Base-by-base conservation (phyloP, 2,888 invertebrate genomes). In the Dryomyza anilis region DNA sequence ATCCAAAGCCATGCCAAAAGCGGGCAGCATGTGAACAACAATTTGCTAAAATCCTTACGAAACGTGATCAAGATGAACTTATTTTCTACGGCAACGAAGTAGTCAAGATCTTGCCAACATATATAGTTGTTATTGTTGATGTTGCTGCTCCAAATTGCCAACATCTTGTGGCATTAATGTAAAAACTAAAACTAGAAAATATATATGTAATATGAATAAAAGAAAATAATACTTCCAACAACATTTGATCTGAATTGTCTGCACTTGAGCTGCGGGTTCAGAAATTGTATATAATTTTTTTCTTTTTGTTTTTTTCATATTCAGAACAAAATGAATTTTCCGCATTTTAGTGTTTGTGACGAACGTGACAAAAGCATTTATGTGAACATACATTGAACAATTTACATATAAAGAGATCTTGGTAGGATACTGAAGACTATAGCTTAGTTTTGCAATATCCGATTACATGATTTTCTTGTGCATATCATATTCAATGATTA, bases 281-380 rank as follows among this genome's bases (percentile, higher is more conserved):
- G 29, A 53, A 36, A 53, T 43, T 23, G 21, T 25, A 29, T 46
- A n/a, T 12, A 23, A 23, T 12, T 29, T 10, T 21, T 12, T 27
- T 39, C 1, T 12, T 25, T 33, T 48, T 33, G 21, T 30, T 29
- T 30, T 19, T 25, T 29, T 48, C 23, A 10, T 52, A n/a, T 43
- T 57, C 25, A n/a, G 10, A 5, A 39, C 16, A 30, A 50, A 56
- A 63, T 63, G 53, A 59, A 66, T 66, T 63, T 59, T 63, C 48
- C 58, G 66, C 63, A 63, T 63, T 62, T 66, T 62, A 66, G 57
- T 53, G 60, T 65, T 61, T 33, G 27, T 59, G 63, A 27, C 23
- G 58, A 53, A 62, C 36, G 43, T 58, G 57, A 62, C 65, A 50
- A 61, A 65, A 66, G 67, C 65, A 67, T 63, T 63, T 66, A 23